Base-by-base conservation (phyloP, 2,113 vertebrate species). In the Anarhynchus alexandrinus region DNA sequence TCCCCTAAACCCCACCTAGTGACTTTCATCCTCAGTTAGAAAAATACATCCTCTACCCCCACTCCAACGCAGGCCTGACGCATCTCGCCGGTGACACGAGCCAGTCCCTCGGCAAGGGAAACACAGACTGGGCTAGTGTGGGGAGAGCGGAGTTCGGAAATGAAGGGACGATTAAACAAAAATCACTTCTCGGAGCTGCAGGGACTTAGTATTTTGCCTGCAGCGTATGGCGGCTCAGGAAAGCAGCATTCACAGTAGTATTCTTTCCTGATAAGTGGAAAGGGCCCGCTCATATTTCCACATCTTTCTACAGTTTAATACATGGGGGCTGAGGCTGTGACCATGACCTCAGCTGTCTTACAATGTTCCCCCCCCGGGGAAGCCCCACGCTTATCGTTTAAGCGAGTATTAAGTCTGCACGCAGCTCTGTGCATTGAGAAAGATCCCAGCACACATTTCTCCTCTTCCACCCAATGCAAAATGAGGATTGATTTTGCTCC, bases 301-400 rank as follows among this genome's bases (percentile, higher is more conserved):
- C 76, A 83, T 18, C 88, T 94, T 94, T 90, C 92, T 96, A 43
- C 82, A 92, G 82, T 83, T 86, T 45, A 73, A 83, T 92, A 81
- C 82, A 51, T 4, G 45, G 85, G 70, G 94, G 90, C 85, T 90
- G 92, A 92, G 88, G 90, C 96, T 93, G 82, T 88, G 95, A 94
- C 94, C 94, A 90, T 96, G 96, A 97, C 95, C 96, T 96, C 95
- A 94, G 90, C 96, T 92, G 88, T 94, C 93, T 95, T 78, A 90
- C 76, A 90, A 57, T 4, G 66, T 14, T 36, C 72, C 61, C 77
- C 59, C 88, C 43, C 72, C 2, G 1, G 92, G 92, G 92, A 86
- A 96, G 80, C 79, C 92, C 95, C 92, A 92, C 30, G 23, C 92
- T 97, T 96, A 95, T 94, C 90, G 2, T 90, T 96, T 72, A 93